Evolutionary conservation across 2,113 vertebrate genomes (phyloP).

Genomic region (Mustelus asterias): DNA sequence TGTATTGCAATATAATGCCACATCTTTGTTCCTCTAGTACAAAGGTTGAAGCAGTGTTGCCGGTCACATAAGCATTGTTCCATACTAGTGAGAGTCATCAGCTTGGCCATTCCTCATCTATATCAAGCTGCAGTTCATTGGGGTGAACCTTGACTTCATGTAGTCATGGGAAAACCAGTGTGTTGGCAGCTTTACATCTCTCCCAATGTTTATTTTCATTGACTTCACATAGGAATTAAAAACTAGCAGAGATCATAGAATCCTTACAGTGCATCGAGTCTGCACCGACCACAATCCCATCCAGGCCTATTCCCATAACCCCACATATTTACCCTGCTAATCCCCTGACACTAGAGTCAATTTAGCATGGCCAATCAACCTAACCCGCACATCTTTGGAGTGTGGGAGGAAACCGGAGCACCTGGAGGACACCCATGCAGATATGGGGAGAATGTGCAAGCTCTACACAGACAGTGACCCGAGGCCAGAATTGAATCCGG

Average conservation of each 20-base stretch:
- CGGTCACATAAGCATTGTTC: neutral
- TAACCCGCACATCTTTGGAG: too few relatives aligned
- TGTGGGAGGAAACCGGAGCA: too few relatives aligned
- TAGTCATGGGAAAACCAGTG: neutral
- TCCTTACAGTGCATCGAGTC: too few relatives aligned
- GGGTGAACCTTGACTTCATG: neutral
- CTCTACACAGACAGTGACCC: too few relatives aligned
- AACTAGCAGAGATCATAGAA: neutral
- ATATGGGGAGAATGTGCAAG: too few relatives aligned
- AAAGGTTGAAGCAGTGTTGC: neutral
- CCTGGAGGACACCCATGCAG: too few relatives aligned
- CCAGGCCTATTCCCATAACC: too few relatives aligned
- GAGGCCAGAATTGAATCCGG: too few relatives aligned
- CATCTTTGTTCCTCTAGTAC: neutral
- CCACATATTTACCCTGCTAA: too few relatives aligned
- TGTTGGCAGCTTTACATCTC: neutral
- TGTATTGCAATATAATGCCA: neutral
- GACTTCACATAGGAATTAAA: neutral
- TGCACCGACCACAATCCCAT: too few relatives aligned
- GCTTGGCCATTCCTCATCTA: neutral
- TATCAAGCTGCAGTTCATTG: neutral
- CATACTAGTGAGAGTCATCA: neutral
- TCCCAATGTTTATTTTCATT: neutral
- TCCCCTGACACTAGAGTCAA: too few relatives aligned
- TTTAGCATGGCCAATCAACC: too few relatives aligned